phyloP scores from a whole-genome alignment of 2,888 invertebrate genomes.

The Caradrina kadenii region DNA sequence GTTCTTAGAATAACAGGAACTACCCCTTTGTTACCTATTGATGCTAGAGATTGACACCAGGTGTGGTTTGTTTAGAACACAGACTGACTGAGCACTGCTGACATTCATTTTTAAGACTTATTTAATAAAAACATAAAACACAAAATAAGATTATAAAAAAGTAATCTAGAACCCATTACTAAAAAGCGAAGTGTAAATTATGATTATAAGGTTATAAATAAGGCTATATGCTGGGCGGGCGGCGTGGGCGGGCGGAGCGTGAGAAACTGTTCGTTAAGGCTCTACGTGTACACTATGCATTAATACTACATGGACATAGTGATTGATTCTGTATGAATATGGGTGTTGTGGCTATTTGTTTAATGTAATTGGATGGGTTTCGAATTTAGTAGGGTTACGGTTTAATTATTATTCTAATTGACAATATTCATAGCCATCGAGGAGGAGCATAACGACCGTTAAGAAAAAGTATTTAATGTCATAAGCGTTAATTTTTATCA shows the following conservation, averaged over 20 bases:
- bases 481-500: no score
- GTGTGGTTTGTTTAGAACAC: no score
- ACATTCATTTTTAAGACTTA: no score
- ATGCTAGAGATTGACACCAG: no score
- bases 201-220: constrained; percentile 64
- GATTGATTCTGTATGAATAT: constrained; percentile 55
- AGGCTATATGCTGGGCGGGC: constrained; percentile 57
- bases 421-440: no score
- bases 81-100: no score
- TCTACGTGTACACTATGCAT: constrained; percentile 41
- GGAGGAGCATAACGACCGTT: no score
- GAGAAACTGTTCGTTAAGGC: constrained; percentile 66
- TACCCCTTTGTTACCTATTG: no score
- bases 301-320: constrained; percentile 55
- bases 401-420: not conserved
- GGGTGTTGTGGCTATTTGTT: constrained; percentile 27
- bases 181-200: constrained; percentile 56
- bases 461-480: no score
- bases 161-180: constrained; percentile 28
- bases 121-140: constrained; percentile 18
- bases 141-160: not conserved
- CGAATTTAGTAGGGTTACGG: not conserved
- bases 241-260: constrained; percentile 71
- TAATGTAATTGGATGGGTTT: constrained; percentile 22
- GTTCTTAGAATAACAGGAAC: no score